Evolutionary conservation across 2,113 vertebrate genomes (phyloP), one percentile per base, ranked within the genome.

Genomic region (Zeus faber): DNA sequence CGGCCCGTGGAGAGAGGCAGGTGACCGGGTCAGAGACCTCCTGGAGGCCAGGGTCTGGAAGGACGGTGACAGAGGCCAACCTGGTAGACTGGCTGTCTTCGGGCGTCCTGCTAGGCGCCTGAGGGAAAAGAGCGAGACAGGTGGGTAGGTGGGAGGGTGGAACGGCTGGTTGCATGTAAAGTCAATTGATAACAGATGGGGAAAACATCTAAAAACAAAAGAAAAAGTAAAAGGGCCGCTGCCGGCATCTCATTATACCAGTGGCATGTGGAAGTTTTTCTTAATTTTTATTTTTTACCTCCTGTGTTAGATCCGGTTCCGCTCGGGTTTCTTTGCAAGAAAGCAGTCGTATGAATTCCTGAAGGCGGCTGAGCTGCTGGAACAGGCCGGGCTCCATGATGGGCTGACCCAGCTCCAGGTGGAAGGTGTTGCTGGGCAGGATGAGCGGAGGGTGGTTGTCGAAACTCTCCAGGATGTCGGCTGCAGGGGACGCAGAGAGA

Each of bases 371-470:
- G 13, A 91, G 81, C 54, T 85, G 82, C 1, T 63, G 40, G 20
- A 83, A 80, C 29, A 91, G 83, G 16, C 54, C 63, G 0, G 60
- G 67, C 9, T 90, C 88, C 46, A 49, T 41, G 2, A 85, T 40
- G 35, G 88, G 58, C 39, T 84, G 78, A 1, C 74, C 83, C 5
- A 88, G 82, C 70, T 88, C 88, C 72, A 91, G 72, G 58, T 89
- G 78, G 53, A 91, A 91, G 0, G 40, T 54, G 55, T 33, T 76
- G 75, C 57, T 76, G 26, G 90, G 90, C 63, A 91, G 84, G 70
- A 90, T 83, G 62, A 91, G 87, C 3, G 90, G 90, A 25, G 90
- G 90, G 68, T 91, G 90, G 62, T 62, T 79, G 67, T 91, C 89
- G 16, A 91, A 91, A 49, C 83, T 87, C 74, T 90, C 83, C 77